Percentiles rank a stretch among this genome's conserved stretches.
Evolutionary conservation across 2,888 invertebrate genomes (phyloP).

Genomic region (Tenthredo notha): DNA sequence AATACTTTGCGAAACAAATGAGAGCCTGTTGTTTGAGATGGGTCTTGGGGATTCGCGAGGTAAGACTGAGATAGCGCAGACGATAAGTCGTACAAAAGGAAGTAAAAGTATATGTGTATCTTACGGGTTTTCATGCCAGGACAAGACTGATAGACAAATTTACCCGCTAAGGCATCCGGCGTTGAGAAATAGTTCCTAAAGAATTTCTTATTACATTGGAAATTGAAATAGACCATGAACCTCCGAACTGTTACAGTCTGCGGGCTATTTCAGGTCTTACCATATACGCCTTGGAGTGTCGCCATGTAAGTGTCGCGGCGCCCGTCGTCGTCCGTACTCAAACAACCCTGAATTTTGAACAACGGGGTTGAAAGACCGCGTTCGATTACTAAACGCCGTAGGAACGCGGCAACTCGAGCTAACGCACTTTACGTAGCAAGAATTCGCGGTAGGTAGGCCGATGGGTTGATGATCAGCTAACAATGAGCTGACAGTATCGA

Average conservation of each 20-base stretch:
- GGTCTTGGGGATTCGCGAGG: neutral
- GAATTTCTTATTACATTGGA: slow-evolving; percentile 74
- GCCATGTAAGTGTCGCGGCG: neutral
- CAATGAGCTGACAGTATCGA: neutral
- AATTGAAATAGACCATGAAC: slow-evolving; percentile 64
- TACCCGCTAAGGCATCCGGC: slow-evolving; percentile 57
- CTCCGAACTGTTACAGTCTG: neutral
- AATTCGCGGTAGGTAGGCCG: neutral
- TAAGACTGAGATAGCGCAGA: slow-evolving; percentile 64
- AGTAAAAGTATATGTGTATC: slow-evolving; percentile 51
- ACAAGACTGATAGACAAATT: slow-evolving; percentile 63
- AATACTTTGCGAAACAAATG: slow-evolving; percentile 61
- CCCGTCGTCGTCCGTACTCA: neutral
- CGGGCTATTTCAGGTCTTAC: neutral
- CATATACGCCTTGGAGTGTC: neutral
- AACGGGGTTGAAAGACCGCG: neutral
- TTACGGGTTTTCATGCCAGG: slow-evolving; percentile 29
- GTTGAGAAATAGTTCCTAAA: slow-evolving; percentile 66
- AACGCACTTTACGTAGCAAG: neutral
- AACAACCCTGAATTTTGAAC: slow-evolving; percentile 15
- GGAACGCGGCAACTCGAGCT: neutral
- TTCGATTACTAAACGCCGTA: neutral
- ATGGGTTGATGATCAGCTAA: neutral
- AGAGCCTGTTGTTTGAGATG: slow-evolving; percentile 47
- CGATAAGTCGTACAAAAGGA: slow-evolving; percentile 67